phyloP scores from a whole-genome alignment of 2,888 invertebrate genomes.

The Drosophila meridionalis region DNA sequence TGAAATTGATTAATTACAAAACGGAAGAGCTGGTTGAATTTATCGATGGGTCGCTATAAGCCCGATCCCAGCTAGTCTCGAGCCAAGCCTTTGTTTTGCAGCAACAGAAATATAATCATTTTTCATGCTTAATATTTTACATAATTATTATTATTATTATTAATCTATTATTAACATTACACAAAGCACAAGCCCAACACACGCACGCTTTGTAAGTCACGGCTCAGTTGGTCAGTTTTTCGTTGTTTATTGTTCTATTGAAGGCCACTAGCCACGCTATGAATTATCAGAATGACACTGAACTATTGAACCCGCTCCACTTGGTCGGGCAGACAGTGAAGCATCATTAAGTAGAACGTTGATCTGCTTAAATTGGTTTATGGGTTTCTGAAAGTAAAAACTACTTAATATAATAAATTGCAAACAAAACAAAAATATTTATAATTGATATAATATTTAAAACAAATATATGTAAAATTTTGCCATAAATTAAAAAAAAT shows the following conservation, averaged over 20 bases:
- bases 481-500: neutral
- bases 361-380: neutral
- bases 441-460: neutral
- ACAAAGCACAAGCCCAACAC: constrained; percentile 7
- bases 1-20: constrained; percentile 76
- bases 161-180: constrained; percentile 46
- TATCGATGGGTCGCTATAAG: constrained; percentile 8
- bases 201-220: constrained; percentile 44
- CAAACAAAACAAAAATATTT: neutral
- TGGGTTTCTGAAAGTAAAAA: neutral
- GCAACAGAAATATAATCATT: constrained; percentile 35
- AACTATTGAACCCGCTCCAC: constrained; percentile 54
- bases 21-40: constrained; percentile 59
- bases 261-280: constrained; percentile 41
- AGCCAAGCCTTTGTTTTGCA: constrained; percentile 21
- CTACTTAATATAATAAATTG: neutral
- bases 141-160: constrained; percentile 40
- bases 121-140: constrained; percentile 60
- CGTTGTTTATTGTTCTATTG: constrained; percentile 47
- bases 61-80: constrained; percentile 4
- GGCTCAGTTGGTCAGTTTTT: constrained; percentile 35
- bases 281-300: constrained; percentile 56
- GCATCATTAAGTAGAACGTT: neutral
- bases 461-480: neutral
- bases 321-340: constrained; percentile 12